Base-by-base conservation (phyloP, 2,888 invertebrate genomes). In the Lingula anatina region DNA sequence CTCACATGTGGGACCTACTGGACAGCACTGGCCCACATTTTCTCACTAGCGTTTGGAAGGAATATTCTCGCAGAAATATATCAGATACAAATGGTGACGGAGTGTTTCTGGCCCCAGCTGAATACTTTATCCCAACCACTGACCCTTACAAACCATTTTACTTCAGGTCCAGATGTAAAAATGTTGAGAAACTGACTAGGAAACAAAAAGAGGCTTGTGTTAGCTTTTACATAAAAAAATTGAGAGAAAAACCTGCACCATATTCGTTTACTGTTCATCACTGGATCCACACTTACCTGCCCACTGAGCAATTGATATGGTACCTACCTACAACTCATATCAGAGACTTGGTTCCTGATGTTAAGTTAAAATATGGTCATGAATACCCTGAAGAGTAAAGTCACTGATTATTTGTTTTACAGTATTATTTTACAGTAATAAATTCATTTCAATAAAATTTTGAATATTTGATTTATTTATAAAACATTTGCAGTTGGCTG, bases 1-100 rank as follows among this genome's bases (percentile, higher is more conserved):
- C 62, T 9, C 65, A 64, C 43, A 63, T 68, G 65, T 68, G 68
- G 66, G 56, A 65, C 52, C 62, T 63, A 0, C 45, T 70, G 31
- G 70, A 70, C 55, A 67, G 66, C 44, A 70, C 70, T 21, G 70
- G 70, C 1, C 70, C 70, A 5, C 68, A 68, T 51, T 68, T 64
- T 50, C 46, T 70, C 5, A 65, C 66, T 1, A 55, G 51, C 9
- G 46, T 61, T 5, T 65, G 56, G 24, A 56, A 58, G 41, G 52
- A 59, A 40, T 70, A 64, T 48, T 28, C 18, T 28, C 5, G 15
- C n/a, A 27, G 5, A 21, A 42, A 31, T n/a, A 46, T 45, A 25
- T 45, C 48, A 18, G 36, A 45, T 3, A 51, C 53, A 2, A 50
- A 62, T 49, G 49, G 50, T 4, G 53, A 66, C 38, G 60, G 60